These are phyloP conservation scores for Bagarius yarrelli DNA, from an alignment of 2,113 vertebrate genomes.

Conservation along the genomic window DNA sequence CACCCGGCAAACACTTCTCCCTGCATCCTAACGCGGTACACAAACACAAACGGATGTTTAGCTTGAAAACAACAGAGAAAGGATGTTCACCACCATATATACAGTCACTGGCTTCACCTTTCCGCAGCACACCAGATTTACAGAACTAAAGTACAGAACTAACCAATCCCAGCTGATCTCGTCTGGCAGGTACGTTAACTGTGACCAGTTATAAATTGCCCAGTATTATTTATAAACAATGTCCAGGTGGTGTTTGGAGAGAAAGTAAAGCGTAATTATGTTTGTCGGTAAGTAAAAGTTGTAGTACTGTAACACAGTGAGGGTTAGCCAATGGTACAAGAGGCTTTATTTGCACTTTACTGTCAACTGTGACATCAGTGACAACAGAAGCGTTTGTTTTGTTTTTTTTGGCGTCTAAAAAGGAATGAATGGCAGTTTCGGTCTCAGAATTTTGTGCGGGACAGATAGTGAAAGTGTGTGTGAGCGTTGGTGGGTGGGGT, in stretches of 20 bases:
- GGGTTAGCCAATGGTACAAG: background rate
- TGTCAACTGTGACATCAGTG: constrained; percentile 7
- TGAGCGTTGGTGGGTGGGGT: background rate
- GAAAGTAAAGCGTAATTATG: background rate
- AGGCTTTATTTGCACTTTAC: constrained; percentile 32
- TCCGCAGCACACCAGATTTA: background rate
- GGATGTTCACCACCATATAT: background rate
- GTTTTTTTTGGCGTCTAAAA: background rate
- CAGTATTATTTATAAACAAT: background rate
- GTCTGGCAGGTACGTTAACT: no score
- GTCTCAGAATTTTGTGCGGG: no score
- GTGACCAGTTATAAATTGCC: background rate
- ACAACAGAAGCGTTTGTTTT: background rate
- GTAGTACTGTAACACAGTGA: background rate
- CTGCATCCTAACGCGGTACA: background rate
- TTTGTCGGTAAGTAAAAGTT: background rate
- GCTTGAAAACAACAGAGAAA: background rate
- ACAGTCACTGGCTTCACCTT: background rate
- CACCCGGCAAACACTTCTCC: background rate
- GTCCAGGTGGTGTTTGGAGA: background rate
- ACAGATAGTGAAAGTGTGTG: background rate
- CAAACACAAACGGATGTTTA: background rate
- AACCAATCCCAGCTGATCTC: no score
- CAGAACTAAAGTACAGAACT: background rate
- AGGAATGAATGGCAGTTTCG: background rate